Conservation (phyloP, 2,888 invertebrate species). For the Dolomedes plantarius region DNA sequence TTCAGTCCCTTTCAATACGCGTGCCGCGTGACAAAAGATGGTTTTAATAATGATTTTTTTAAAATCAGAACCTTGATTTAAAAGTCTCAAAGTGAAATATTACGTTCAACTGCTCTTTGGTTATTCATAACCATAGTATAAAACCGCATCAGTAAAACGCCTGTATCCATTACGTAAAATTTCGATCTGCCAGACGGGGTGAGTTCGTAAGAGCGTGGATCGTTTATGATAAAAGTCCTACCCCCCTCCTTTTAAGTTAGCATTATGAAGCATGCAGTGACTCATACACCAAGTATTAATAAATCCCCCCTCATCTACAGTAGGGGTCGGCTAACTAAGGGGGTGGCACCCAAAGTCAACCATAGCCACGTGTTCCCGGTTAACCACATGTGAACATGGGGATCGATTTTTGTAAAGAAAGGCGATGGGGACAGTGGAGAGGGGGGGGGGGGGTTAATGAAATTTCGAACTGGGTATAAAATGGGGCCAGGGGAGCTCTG, state of each 20-base stretch:
- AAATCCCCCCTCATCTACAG: constrained; percentile 23
- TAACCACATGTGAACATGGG: constrained; percentile 47
- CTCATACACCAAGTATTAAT: constrained; percentile 58
- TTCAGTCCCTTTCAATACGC: too few relatives aligned
- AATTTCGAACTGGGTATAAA: constrained; percentile 47
- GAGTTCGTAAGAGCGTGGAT: not conserved
- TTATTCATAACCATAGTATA: too few relatives aligned
- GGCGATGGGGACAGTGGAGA: constrained; percentile 8
- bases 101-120: too few relatives aligned
- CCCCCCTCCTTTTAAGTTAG: constrained; percentile 1
- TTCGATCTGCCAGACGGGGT: not conserved
- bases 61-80: too few relatives aligned
- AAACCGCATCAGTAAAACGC: too few relatives aligned
- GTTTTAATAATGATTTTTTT: too few relatives aligned
- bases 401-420: not conserved
- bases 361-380: constrained; percentile 65
- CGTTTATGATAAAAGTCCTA: constrained; percentile 10
- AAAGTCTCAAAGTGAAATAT: too few relatives aligned
- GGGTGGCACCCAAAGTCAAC: constrained; percentile 60
- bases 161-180: too few relatives aligned
- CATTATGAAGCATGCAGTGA: constrained; percentile 54
- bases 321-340: constrained; percentile 21
- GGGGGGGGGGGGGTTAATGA: constrained; percentile 47
- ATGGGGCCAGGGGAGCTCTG: constrained; percentile 27
- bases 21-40: too few relatives aligned